Percentiles rank a stretch among this genome's conserved stretches.
Conservation (phyloP, 1,140 invertebrate genomes). For the Atopsyche davidsoni region DNA sequence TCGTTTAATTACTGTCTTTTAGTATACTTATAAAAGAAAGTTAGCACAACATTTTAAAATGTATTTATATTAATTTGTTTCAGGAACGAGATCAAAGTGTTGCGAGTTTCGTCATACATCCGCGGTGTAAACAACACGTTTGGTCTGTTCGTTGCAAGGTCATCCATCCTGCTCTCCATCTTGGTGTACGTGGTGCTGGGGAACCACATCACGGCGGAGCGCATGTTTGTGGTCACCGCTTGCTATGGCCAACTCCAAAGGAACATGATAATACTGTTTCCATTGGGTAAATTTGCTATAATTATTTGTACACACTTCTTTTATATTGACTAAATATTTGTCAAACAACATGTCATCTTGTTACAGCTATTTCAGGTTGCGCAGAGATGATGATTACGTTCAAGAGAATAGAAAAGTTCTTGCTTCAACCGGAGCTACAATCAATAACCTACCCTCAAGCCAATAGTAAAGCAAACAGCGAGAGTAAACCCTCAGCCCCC, state of each 20-base stretch:
- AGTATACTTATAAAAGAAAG: too few relatives aligned
- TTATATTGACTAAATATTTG: too few relatives aligned
- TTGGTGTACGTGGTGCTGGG: slow-evolving; percentile 50
- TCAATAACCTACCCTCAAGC: too few relatives aligned
- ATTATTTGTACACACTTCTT: slow-evolving; percentile 48
- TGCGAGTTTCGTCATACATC: slow-evolving; percentile 49
- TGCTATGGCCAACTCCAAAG: slow-evolving; percentile 50
- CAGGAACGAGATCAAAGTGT: slow-evolving; percentile 58
- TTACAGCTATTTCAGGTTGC: too few relatives aligned
- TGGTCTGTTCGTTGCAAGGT: slow-evolving; percentile 51
- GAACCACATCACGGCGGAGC: slow-evolving; percentile 49
- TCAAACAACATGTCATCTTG: too few relatives aligned
- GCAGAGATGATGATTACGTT: too few relatives aligned
- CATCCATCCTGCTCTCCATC: slow-evolving; percentile 58
- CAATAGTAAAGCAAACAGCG: too few relatives aligned
- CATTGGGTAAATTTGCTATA: slow-evolving; percentile 38
- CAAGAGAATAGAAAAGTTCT: too few relatives aligned
- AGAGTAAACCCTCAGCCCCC: too few relatives aligned
- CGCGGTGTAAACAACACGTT: slow-evolving; percentile 53
- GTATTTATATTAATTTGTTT: slow-evolving; percentile 20
- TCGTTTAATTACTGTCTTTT: too few relatives aligned
- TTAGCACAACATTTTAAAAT: background rate
- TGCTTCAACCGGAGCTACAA: too few relatives aligned
- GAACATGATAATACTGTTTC: slow-evolving; percentile 53
- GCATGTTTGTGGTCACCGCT: slow-evolving; percentile 49